These are phyloP conservation scores for Rallus crepitans DNA, from an alignment of 2,797 vertebrate genomes.

Conservation along the genomic window DNA sequence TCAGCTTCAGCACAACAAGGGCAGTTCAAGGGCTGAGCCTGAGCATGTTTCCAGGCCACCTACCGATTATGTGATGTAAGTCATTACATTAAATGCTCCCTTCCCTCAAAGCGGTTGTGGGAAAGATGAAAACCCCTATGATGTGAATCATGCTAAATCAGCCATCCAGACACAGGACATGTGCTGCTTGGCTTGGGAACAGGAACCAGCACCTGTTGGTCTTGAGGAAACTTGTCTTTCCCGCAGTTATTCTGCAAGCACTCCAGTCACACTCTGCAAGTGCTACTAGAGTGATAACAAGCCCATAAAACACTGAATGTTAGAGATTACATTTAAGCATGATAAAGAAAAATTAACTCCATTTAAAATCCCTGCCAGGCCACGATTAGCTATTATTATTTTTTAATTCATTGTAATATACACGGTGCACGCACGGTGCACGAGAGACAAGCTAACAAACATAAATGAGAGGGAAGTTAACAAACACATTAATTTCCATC, in stretches of 20 bases:
- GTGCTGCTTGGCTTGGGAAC: not conserved
- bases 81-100: not conserved
- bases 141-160: not conserved
- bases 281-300: conserved; percentile 28
- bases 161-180: not conserved
- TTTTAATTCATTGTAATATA: conserved; percentile 58
- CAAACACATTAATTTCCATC: conserved; percentile 42
- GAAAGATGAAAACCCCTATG: not conserved
- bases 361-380: conserved; percentile 56
- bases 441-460: conserved; percentile 38
- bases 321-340: conserved; percentile 27
- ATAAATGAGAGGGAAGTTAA: conserved; percentile 7
- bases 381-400: conserved; percentile 29
- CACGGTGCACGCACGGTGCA: not conserved
- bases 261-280: conserved; percentile 11
- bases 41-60: not conserved
- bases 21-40: conserved; percentile 30
- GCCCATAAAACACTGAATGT: conserved; percentile 33
- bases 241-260: not conserved
- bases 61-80: not conserved
- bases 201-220: conserved; percentile 10
- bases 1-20: conserved; percentile 26
- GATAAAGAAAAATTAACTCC: conserved; percentile 53
- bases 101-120: not conserved
- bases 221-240: conserved; percentile 15